Evolutionary conservation across 2,888 invertebrate genomes (phyloP).

Genomic region (Scaptomyza polygonia): DNA sequence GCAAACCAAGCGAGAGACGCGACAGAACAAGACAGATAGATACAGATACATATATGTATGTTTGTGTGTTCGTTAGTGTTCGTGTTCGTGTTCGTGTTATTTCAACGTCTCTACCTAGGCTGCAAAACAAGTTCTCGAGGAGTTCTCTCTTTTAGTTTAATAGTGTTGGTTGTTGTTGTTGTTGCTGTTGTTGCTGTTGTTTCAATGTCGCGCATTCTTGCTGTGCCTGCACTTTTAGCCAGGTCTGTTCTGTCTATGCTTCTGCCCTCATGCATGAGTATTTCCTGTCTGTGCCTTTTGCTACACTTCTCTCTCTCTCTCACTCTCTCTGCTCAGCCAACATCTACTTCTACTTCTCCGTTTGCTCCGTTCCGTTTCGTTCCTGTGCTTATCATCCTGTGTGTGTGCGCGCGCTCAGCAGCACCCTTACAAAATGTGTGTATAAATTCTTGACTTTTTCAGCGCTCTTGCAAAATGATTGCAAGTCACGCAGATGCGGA

Average conservation of each 20-base stretch:
- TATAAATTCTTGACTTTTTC: slow-evolving; percentile 62
- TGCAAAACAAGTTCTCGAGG: slow-evolving; percentile 54
- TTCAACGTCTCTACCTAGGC: slow-evolving; percentile 50
- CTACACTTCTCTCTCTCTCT: not conserved
- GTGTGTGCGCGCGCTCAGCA: slow-evolving; percentile 57
- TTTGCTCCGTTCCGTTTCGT: not conserved
- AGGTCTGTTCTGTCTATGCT: slow-evolving; percentile 21
- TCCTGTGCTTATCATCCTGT: slow-evolving; percentile 43
- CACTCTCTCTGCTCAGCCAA: not conserved
- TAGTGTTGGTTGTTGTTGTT: slow-evolving; percentile 16
- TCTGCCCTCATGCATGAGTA: slow-evolving; percentile 50
- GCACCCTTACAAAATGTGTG: slow-evolving; percentile 49
- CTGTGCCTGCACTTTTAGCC: slow-evolving; percentile 41
- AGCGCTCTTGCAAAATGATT: slow-evolving; percentile 46
- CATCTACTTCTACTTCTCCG: not conserved
- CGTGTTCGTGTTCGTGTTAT: slow-evolving; percentile 2
- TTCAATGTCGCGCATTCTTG: slow-evolving; percentile 47
- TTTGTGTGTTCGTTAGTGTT: slow-evolving; percentile 1
- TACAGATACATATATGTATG: slow-evolving; percentile 7
- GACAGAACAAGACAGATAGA: slow-evolving; percentile 3
- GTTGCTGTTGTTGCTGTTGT: slow-evolving; percentile 23
- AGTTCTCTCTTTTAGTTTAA: slow-evolving; percentile 32
- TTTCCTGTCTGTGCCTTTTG: slow-evolving; percentile 41
- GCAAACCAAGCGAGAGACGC: not conserved
- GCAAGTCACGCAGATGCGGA: slow-evolving; percentile 65